Percentiles rank a stretch among this genome's conserved stretches.
Evolutionary conservation across 2,113 vertebrate species (phyloP).

Genomic region (Euleptes europaea): DNA sequence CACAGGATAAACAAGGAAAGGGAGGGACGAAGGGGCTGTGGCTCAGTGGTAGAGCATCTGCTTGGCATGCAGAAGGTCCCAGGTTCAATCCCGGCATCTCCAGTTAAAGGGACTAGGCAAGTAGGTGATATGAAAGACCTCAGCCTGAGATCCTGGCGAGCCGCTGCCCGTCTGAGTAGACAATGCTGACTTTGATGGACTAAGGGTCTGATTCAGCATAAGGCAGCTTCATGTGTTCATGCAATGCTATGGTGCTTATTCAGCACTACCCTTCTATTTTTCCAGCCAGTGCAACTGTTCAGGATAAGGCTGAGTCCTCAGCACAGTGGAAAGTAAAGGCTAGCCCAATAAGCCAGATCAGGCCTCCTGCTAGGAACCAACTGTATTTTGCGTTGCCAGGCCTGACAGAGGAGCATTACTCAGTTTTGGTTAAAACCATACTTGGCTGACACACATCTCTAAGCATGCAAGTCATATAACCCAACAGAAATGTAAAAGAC

Average conservation of each 20-base stretch:
- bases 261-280: background rate
- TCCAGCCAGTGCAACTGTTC: background rate
- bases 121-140: no score
- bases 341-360: background rate
- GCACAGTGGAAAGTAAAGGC: background rate
- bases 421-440: background rate
- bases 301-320: background rate
- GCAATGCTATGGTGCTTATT: background rate
- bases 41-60: no score
- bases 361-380: background rate
- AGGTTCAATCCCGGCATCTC: no score
- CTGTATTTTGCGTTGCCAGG: background rate
- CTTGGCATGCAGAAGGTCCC: no score
- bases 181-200: no score
- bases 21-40: no score
- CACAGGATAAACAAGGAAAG: background rate
- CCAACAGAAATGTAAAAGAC: background rate
- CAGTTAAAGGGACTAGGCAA: no score
- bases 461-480: background rate
- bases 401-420: background rate
- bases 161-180: no score
- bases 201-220: no score
- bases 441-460: background rate
- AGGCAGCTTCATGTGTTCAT: no score
- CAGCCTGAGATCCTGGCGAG: no score